These are phyloP conservation scores for Sardina pilchardus DNA, from an alignment of 2,113 vertebrate species.

Conservation along the genomic window DNA sequence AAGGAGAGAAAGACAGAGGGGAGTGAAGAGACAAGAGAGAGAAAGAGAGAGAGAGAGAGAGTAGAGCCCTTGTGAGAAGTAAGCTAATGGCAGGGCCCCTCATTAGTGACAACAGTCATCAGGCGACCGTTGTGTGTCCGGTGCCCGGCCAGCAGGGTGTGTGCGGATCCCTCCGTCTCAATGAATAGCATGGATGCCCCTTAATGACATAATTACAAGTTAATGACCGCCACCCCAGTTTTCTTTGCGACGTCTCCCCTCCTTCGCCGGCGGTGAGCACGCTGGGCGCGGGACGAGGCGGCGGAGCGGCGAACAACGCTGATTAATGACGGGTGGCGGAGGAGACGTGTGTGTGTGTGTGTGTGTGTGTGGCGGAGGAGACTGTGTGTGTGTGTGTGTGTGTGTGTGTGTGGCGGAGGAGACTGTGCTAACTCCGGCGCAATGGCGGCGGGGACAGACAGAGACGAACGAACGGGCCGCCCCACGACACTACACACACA, in stretches of 20 bases:
- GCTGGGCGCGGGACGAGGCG: constrained; percentile 56
- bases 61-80: not conserved
- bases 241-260: constrained; percentile 50
- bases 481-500: too few species aligned
- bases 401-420: too few species aligned
- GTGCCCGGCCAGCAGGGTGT: constrained; percentile 24
- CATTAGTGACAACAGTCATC: constrained; percentile 46
- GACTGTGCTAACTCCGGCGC: too few species aligned
- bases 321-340: constrained; percentile 41
- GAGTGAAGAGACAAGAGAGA: not conserved
- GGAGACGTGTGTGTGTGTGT: too few species aligned
- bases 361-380: too few species aligned
- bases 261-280: constrained; percentile 42
- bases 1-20: not conserved
- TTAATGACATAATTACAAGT: constrained; percentile 72
- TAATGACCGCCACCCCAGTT: constrained; percentile 68
- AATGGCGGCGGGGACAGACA: too few species aligned
- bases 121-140: constrained; percentile 38
- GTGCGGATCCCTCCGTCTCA: constrained; percentile 41
- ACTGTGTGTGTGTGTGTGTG: too few species aligned
- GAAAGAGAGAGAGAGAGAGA: not conserved
- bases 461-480: too few species aligned
- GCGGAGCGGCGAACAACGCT: constrained; percentile 35
- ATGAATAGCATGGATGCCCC: constrained; percentile 49
- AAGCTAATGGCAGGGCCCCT: not conserved